Base-by-base conservation (phyloP, 2,888 invertebrate species). In the Loripinus fragilis region DNA sequence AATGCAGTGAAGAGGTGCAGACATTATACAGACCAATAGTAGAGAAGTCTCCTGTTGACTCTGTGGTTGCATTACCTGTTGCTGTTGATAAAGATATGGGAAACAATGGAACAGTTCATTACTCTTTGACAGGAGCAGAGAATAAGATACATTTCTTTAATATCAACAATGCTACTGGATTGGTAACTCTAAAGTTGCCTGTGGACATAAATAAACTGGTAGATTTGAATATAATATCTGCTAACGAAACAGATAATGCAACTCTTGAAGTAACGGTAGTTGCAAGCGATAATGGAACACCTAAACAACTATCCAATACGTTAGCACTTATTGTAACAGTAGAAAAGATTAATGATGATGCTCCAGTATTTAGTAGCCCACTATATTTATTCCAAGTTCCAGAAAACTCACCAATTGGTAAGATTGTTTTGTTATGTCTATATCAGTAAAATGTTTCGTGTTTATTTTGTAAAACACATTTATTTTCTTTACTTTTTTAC, bases 301-400 rank as follows among this genome's bases (percentile, higher is more conserved):
- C 52, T 10, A 55, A 71, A 2, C 52, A 35, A 0, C 41, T 33
- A 28, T 72, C 25, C 12, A 35, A 82, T 23, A 71, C 42, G 3
- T 17, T 85, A n/a, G 69, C 50, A 8, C 35, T 87, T 1, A 20
- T 28, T 25, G 79, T 85, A 1, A 41, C 64, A 15, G 74, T 87
- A 5, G 83, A 85, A 48, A 74, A 72, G 0, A 76, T 87, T 3
- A 85, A 85, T 75, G 87, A 87, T 52, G 77, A 85, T 28, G 78
- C 80, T 8, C 87, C 87, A 20, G 81, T 81, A 7, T 87, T 87
- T 42, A 28, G 42, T 1, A 15, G 72, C 25, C 35, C 50, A 7
- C 33, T 68, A 28, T 86, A 71, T 67, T 35, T 69, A 20, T 81
- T 73, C 64, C 30, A 60, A 17, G 17, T 60, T 60, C 23, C 33